Base-by-base conservation (phyloP, 1,140 invertebrate species). In the Ladona fulva region DNA sequence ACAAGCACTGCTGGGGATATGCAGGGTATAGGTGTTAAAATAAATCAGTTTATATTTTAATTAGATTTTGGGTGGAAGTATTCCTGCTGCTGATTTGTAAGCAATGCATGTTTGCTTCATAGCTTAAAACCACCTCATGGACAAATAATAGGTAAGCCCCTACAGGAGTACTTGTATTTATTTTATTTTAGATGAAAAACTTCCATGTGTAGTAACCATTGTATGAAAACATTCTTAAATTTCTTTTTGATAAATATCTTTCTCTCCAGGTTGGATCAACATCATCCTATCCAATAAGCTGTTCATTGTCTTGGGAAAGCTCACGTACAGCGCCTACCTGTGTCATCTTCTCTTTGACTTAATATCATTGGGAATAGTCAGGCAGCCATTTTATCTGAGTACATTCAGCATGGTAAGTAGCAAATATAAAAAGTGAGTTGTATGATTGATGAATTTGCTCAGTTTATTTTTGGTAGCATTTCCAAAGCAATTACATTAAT, bases 241-340 rank as follows among this genome's bases (percentile, higher is more conserved):
- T 66, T 66, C 52, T 66, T 66, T 6, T 12, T 5, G 14, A 66
- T 66, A 66, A 1, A 19, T 19, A 66, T 5, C 14, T 66, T 66
- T 3, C 14, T 5, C 14, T 66, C n/a, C n/a, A 66, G 52, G 52
- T 22, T 66, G 52, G 52, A 66, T 66, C 14, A 66, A 66, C 52
- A 6, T 66, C 12, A 66, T 66, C 5, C 52, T 66, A 19, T 66
- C 52, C 14, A 66, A 66, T 12, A 66, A 66, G 52, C 12, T 66
- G 12, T 66, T 66, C 12, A 66, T 66, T 66, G 52, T 92, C 0
- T 84, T 94, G 1, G 90, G 91, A 78, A 88, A 91, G 80, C 84
- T 94, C 24, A 89, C 90, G 0, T 95, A 93, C 82, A 89, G 89
- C 59, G 88, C 90, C 5, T 94, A 94, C 82, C 84, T 94, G 25